Base-by-base conservation (phyloP, 64 coral and sea anemone species). In the Platygyra sinensis region DNA sequence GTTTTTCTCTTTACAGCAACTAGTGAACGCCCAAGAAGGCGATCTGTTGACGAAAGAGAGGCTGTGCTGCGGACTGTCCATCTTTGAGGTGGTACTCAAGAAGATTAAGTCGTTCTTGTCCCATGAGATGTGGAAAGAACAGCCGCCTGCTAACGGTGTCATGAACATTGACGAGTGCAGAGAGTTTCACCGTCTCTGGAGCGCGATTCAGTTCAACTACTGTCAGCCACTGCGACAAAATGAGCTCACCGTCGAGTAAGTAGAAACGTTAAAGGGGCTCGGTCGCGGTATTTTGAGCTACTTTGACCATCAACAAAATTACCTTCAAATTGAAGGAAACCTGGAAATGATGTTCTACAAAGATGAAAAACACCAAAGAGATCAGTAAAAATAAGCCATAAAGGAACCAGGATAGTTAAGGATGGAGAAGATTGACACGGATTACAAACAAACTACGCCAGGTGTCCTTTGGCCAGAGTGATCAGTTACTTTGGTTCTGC, bases 201-300 rank as follows among this genome's bases (percentile, higher is more conserved):
- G 96, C 32, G 96, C 96, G 16, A 98, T 98, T 77, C 93, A 94
- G 77, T 98, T 98, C 42, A 98, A 94, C 67, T 92, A 92, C 60
- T 98, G 96, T 42, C 96, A 98, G 60, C 96, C 96, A 14, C 81
- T 92, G 11, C 62, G 96, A 46, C 96, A 91, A 12, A 64, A 86
- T 17, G 96, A 98, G 73, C 93, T 95, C 0, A 94, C 96, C 86
- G 96, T 98, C 16, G 96, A 98, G 96, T 98, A 98, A 86, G 96
- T 92, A 72, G 22, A 46, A 14, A 46, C 42, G 42, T 8, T 46
- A 46, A 46, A 36, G 33, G 33, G 33, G 33, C 33, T 36, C 33
- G 1, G 33, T 36, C 33, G 3, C 33, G 3, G 33, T 36, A 36
- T 3, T 36, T 3, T 3, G 33, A 36, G 33, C 3, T 36, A 36